Evolutionary conservation across 2,888 invertebrate species (phyloP), one percentile per base, ranked within the genome.

Genomic region (Lepidochrysops patricia): DNA sequence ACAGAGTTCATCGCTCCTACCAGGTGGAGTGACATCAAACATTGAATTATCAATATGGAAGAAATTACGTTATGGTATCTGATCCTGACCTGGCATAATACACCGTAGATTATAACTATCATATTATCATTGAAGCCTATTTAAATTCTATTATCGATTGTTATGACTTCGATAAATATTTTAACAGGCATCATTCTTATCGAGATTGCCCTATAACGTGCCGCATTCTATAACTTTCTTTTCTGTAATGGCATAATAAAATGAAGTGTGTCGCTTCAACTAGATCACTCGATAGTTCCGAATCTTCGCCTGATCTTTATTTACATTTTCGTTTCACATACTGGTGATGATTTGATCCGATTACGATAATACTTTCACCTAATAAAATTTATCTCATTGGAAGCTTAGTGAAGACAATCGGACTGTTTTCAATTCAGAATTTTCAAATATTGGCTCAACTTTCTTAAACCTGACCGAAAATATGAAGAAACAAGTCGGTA

Each of bases 61-160:
- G 84, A 86, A 84, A 83, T 82, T 81, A 79, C 77, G 72, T 62
- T 64, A 61, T 61, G 63, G 74, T 75, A 73, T 74, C 72, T 73
- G 76, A 77, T 80, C 76, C 72, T 85, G 84, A 87, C 86, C 87
- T 85, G 74, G 78, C 84, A 82, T 80, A 83, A 86, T 79, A 69
- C 74, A 73, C 66, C 72, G 73, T 75, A 80, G 77, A 84, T 85
- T 84, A 76, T 76, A 72, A 70, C 73, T 73, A 74, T 77, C 76
- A 71, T 68, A 64, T 67, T 73, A 68, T 75, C 73, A 75, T 77
- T 76, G 71, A 73, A 19, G 12, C 49, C 49, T 48, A 58, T 58
- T 72, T 76, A 76, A 62, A 68, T 63, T 49, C 61, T 61, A 60
- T 60, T 67, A 62, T 67, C 64, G 63, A 54, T 54, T 54, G 54